Conservation (phyloP, 2,113 vertebrate genomes). For the Zootoca vivipara region DNA sequence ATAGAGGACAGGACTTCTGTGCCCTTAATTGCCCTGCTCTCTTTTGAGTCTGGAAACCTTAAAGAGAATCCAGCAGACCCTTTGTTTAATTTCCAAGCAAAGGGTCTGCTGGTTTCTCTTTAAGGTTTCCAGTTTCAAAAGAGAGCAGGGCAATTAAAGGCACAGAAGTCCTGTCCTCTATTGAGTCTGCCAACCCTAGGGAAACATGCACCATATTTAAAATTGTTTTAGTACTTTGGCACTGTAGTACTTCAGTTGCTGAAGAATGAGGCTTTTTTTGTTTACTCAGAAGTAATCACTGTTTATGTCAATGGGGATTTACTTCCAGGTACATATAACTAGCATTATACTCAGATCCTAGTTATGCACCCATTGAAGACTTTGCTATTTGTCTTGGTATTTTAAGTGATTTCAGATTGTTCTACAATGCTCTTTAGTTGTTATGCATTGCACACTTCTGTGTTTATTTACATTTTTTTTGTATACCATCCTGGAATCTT, state of each 20-base stretch:
- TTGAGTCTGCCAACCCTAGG: no score
- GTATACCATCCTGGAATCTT: not conserved
- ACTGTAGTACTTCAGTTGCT: not conserved
- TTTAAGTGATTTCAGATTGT: not conserved
- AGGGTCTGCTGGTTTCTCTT: no score
- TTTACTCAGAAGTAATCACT: not conserved
- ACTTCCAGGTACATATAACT: not conserved
- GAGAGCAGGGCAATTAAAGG: no score
- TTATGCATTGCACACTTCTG: not conserved
- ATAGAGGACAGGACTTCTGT: no score
- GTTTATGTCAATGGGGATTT: not conserved
- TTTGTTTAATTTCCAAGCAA: no score
- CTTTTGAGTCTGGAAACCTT: no score
- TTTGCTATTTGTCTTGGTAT: not conserved
- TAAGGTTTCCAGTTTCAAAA: no score
- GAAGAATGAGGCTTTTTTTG: not conserved
- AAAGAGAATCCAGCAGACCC: no score
- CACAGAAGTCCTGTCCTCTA: no score
- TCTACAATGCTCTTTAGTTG: not conserved
- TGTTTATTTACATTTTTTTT: not conserved
- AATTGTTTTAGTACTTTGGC: not conserved
- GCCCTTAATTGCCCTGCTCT: no score
- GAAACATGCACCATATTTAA: not conserved
- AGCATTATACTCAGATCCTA: not conserved
- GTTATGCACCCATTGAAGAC: not conserved